Percentiles rank a stretch among this genome's conserved stretches.
Evolutionary conservation across 2,797 vertebrate species (phyloP).

Genomic region (Notolepis coatsorum): DNA sequence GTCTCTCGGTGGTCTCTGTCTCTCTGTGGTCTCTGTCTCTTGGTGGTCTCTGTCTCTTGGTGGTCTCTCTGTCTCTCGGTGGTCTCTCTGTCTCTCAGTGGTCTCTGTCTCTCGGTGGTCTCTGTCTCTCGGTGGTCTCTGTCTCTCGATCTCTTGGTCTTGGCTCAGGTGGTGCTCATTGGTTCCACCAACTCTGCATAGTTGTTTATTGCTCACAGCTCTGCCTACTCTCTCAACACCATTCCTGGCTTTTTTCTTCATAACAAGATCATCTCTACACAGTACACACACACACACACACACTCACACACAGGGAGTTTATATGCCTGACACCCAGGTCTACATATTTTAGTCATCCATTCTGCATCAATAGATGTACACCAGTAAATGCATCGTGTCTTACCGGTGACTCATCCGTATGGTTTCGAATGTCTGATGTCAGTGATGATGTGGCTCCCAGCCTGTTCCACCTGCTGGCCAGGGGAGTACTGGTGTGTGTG

Average conservation of each 20-base stretch:
- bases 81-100: too few relatives aligned
- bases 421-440: conserved; percentile 1
- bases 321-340: too few relatives aligned
- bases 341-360: too few relatives aligned
- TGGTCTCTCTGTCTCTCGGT: too few relatives aligned
- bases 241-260: neutral
- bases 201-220: neutral
- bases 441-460: neutral
- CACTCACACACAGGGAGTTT: too few relatives aligned
- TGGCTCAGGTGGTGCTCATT: neutral
- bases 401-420: conserved; percentile 38
- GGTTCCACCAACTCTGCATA: neutral
- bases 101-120: too few relatives aligned
- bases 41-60: too few relatives aligned
- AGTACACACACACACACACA: too few relatives aligned
- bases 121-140: too few relatives aligned
- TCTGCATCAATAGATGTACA: conserved; percentile 2
- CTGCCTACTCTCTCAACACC: too few relatives aligned
- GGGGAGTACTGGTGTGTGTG: neutral
- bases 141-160: neutral
- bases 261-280: neutral
- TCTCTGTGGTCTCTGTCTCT: too few relatives aligned
- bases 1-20: too few relatives aligned
- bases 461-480: conserved; percentile 18
- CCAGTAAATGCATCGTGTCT: neutral